These are phyloP conservation scores for Channa striata DNA, from an alignment of 2,797 vertebrate genomes.

Conservation along the genomic window DNA sequence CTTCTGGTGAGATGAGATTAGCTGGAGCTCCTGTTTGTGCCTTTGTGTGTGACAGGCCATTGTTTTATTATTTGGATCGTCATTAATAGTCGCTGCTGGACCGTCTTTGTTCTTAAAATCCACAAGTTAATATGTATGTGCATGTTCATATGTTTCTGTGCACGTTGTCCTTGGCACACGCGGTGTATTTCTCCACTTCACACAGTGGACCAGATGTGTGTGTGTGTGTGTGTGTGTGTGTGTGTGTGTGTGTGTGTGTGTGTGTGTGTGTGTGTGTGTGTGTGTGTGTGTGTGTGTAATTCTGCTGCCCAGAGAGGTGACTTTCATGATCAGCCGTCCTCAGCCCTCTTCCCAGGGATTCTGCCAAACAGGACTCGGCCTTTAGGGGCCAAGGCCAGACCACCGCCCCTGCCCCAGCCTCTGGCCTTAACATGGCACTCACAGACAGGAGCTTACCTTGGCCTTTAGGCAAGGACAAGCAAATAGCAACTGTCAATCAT, in stretches of 20 bases:
- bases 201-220: not conserved
- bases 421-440: slow-evolving; percentile 38
- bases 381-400: slow-evolving; percentile 40
- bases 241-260: not conserved
- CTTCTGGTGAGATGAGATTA: slow-evolving; percentile 78
- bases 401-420: slow-evolving; percentile 20
- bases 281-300: slow-evolving; percentile 31
- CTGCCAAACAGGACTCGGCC: slow-evolving; percentile 60
- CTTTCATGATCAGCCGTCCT: slow-evolving; percentile 69
- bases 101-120: slow-evolving; percentile 28
- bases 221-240: not conserved
- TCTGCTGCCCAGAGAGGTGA: slow-evolving; percentile 56
- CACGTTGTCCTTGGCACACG: too few species aligned
- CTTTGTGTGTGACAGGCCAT: slow-evolving; percentile 32
- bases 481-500: slow-evolving; percentile 67
- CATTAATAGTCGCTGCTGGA: slow-evolving; percentile 33
- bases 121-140: not conserved
- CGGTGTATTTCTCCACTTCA: too few species aligned
- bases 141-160: not conserved
- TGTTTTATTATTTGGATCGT: slow-evolving; percentile 43
- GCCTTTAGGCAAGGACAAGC: slow-evolving; percentile 67
- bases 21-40: slow-evolving; percentile 29
- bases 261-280: not conserved
- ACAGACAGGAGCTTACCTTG: slow-evolving; percentile 58
- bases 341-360: slow-evolving; percentile 55